phyloP scores from a whole-genome alignment of 2,888 invertebrate genomes.

The Eulithis testata region DNA sequence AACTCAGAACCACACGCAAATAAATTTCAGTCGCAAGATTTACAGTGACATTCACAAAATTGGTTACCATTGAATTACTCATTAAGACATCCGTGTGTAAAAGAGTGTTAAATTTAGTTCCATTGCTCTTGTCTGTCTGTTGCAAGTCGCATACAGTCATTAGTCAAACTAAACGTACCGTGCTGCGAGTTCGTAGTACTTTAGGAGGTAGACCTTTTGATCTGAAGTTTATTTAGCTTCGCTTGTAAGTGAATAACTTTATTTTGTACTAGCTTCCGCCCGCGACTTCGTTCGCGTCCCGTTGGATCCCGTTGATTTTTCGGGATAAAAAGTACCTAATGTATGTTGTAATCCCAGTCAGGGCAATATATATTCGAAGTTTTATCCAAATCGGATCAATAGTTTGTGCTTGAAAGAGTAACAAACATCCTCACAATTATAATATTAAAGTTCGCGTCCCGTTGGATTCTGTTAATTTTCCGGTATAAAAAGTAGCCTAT shows the following conservation, averaged over 20 bases:
- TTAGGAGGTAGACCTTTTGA: slow-evolving; percentile 44
- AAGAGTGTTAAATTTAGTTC: slow-evolving; percentile 54
- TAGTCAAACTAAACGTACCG: slow-evolving; percentile 57
- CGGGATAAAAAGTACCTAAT: no score
- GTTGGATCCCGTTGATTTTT: no score
- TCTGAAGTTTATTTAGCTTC: slow-evolving; percentile 35
- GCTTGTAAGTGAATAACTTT: slow-evolving; percentile 19
- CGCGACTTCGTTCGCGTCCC: no score
- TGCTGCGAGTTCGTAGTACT: slow-evolving; percentile 40
- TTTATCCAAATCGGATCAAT: no score
- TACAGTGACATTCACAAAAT: slow-evolving; percentile 36
- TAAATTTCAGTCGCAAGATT: slow-evolving; percentile 39
- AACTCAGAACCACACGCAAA: slow-evolving; percentile 25
- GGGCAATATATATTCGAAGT: no score
- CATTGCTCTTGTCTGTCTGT: slow-evolving; percentile 48
- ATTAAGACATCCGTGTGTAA: slow-evolving; percentile 51
- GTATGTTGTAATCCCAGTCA: no score
- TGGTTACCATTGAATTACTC: slow-evolving; percentile 44
- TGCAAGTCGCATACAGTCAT: slow-evolving; percentile 45
- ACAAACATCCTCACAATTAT: no score
- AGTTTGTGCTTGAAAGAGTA: no score
- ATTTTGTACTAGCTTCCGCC: slow-evolving; percentile 5
- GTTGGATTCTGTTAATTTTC: no score
- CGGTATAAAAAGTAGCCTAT: no score
- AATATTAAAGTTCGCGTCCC: no score